A percentile compares a stretch with the other conserved stretches of the same genome.
Conservation (phyloP, 2,797 vertebrate genomes). For the Pseudopleuronectes americanus region DNA sequence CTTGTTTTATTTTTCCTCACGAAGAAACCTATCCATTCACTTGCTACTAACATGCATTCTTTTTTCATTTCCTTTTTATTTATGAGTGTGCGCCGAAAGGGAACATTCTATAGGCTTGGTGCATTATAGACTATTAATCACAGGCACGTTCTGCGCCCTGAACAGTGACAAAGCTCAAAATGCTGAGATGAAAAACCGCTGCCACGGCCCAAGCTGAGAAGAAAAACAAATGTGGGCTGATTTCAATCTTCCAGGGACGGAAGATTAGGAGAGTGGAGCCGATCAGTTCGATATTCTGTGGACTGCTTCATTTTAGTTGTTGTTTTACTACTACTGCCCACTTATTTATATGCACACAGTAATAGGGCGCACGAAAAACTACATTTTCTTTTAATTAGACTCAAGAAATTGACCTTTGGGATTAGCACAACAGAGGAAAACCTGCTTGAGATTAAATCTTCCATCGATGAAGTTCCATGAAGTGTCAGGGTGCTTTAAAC, state of each 20-base stretch:
- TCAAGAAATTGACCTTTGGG: no score
- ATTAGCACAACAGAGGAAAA: neutral
- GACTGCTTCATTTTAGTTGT: neutral
- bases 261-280: slow-evolving; percentile 9
- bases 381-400: neutral
- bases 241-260: slow-evolving; percentile 26
- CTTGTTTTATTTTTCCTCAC: slow-evolving; percentile 16
- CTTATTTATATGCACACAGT: neutral
- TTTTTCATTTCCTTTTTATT: slow-evolving; percentile 36
- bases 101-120: neutral
- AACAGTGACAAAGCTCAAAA: slow-evolving; percentile 44
- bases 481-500: neutral
- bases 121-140: slow-evolving; percentile 50
- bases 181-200: slow-evolving; percentile 3
- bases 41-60: slow-evolving; percentile 20
- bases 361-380: neutral
- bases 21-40: slow-evolving; percentile 29
- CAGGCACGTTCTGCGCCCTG: neutral
- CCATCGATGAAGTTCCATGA: no score
- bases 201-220: slow-evolving; percentile 4
- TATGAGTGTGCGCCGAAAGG: slow-evolving; percentile 29
- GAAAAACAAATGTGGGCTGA: slow-evolving; percentile 44
- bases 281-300: slow-evolving; percentile 28
- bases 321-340: neutral
- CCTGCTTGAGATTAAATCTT: neutral